Conservation (phyloP, 2,113 vertebrate species). For the Corvus hawaiiensis region DNA sequence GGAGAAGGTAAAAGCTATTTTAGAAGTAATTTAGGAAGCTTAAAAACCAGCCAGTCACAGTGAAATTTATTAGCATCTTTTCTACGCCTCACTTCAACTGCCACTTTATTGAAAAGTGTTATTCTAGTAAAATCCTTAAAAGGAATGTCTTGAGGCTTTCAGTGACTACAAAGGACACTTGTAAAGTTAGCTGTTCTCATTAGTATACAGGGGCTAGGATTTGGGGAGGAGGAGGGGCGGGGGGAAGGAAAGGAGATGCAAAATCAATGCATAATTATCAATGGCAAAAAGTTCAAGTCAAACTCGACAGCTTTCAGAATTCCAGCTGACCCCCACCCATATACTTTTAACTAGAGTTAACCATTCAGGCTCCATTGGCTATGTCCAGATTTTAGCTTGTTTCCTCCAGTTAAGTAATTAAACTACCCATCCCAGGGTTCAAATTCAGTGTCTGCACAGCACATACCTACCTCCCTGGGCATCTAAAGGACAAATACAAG, state of each 20-base stretch:
- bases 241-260: neutral
- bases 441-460: neutral
- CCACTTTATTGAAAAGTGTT: conserved; percentile 59
- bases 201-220: conserved; percentile 31
- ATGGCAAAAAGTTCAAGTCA: neutral
- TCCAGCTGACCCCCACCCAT: neutral
- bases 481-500: neutral
- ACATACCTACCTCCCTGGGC: neutral
- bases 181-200: conserved; percentile 64
- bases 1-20: conserved; percentile 49
- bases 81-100: conserved; percentile 41
- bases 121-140: conserved; percentile 64
- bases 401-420: neutral
- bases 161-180: conserved; percentile 60
- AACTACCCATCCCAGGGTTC: neutral
- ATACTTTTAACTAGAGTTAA: neutral
- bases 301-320: neutral
- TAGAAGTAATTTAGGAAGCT: conserved; percentile 59
- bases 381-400: neutral
- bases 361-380: neutral
- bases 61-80: conserved; percentile 60
- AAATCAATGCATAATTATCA: neutral
- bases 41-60: conserved; percentile 35
- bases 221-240: neutral
- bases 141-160: conserved; percentile 54